phyloP scores from a whole-genome alignment of 2,888 invertebrate genomes.

The Nyleta sp. region DNA sequence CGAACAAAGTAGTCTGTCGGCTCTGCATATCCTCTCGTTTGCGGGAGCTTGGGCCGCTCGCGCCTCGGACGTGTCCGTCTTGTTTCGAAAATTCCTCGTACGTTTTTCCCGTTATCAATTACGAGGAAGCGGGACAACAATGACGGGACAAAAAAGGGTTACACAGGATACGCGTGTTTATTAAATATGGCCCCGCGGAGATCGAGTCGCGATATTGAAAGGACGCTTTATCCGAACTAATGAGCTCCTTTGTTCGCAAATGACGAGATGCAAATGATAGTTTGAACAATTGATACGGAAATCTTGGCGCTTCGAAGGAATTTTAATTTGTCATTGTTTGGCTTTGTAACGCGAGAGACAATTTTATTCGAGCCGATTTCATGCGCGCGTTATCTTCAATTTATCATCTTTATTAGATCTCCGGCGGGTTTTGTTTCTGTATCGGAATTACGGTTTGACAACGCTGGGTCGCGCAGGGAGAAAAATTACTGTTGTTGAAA shows the following conservation, averaged over 20 bases:
- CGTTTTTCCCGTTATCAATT: too few relatives aligned
- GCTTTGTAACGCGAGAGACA: neutral
- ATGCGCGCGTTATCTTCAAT: too few relatives aligned
- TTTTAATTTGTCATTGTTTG: slow-evolving; percentile 12
- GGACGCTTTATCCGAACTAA: slow-evolving; percentile 34
- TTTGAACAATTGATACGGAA: slow-evolving; percentile 26
- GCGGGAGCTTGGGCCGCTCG: slow-evolving; percentile 6
- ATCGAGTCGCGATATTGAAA: slow-evolving; percentile 32
- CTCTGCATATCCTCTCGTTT: slow-evolving; percentile 50
- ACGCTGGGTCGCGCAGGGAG: too few relatives aligned
- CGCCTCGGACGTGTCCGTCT: slow-evolving; percentile 13
- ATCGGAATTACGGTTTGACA: too few relatives aligned
- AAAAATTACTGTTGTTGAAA: too few relatives aligned
- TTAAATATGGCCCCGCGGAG: slow-evolving; percentile 30
- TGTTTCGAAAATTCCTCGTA: neutral
- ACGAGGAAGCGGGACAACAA: too few relatives aligned
- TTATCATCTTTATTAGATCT: neutral
- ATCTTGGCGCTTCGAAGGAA: slow-evolving; percentile 19
- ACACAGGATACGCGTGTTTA: slow-evolving; percentile 26
- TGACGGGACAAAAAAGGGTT: slow-evolving; percentile 17
- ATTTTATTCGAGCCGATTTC: neutral
- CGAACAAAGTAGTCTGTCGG: slow-evolving; percentile 53
- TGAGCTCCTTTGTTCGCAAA: slow-evolving; percentile 44
- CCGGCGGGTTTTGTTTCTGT: too few relatives aligned
- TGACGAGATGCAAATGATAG: slow-evolving; percentile 27